phyloP scores from a whole-genome alignment of 2,888 invertebrate genomes.

The Endotricha flammealis region DNA sequence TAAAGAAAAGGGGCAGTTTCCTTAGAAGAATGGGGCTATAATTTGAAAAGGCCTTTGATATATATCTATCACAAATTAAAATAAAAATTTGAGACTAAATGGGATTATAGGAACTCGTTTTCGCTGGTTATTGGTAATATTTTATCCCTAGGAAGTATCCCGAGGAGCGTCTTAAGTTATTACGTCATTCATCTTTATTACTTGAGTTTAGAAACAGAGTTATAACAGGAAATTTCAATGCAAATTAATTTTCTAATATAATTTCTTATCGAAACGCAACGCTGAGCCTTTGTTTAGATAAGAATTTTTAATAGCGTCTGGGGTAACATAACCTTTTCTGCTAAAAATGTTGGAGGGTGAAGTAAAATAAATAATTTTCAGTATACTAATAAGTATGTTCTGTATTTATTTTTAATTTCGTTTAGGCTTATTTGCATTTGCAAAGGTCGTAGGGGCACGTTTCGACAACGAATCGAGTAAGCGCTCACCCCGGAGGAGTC shows the following conservation, averaged over 20 bases:
- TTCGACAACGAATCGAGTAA: not conserved
- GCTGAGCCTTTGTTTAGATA: not conserved
- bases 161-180: not conserved
- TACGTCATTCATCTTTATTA: not conserved
- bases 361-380: no score
- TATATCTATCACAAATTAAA: conserved; percentile 15
- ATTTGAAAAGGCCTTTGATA: conserved; percentile 17
- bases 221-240: not conserved
- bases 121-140: not conserved
- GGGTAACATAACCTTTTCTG: no score
- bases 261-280: not conserved
- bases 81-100: conserved; percentile 2
- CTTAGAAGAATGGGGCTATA: conserved; percentile 14
- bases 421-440: conserved; percentile 35
- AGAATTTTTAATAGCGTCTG: no score
- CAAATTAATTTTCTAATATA: not conserved
- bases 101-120: not conserved
- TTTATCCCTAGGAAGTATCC: not conserved
- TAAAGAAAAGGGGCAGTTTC: conserved; percentile 18
- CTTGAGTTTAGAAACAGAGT: no score
- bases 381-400: no score
- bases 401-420: conserved; percentile 42
- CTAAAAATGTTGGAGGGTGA: no score
- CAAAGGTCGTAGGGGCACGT: conserved; percentile 18
- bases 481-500: conserved; percentile 3